Base-by-base conservation (phyloP, 1,140 invertebrate genomes). In the Magallana gigas region DNA sequence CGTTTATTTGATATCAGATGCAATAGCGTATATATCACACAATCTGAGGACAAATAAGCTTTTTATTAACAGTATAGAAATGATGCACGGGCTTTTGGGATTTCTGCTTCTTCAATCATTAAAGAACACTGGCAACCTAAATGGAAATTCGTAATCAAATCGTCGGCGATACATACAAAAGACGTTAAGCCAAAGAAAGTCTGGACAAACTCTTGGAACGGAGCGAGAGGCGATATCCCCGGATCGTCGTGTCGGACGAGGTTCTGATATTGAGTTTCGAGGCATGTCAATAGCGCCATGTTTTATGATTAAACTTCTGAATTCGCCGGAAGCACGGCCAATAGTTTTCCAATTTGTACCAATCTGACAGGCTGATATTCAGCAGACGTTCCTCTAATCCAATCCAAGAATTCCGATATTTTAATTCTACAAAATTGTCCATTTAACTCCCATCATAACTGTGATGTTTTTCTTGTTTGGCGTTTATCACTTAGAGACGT, bases 301-400 rank as follows among this genome's bases (percentile, higher is more conserved):
- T 76, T 76, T 29, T 76, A 29, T 76, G 68, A 76, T 76, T 76
- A 76, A 76, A 23, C 12, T 9, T 29, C 23, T 76, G 68, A 36
- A 29, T 23, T 29, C 23, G 14, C 3, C 18, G 23, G 23, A 76
- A 8, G 23, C 23, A 29, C 68, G 68, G 68, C 68, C 68, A 76
- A 76, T 76, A 76, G 68, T 76, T 76, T 29, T 76, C 68, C 14
- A 76, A 76, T 76, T 76, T 76, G 68, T 76, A 76, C 68, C 48
- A 76, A 76, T 76, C 68, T 76, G 68, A 76, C 23, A 76, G 23
- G 8, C 68, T 76, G 68, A 76, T 29, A 76, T 11, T 8, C 23
- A 8, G 14, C 68, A 76, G 68, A 76, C 18, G 18, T 76, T 23
- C 23, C 3, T 29, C 36, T 29, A 76, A 76, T 76, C 23, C 68